Evolutionary conservation across 1,140 invertebrate species (phyloP).

Genomic region (Hyposmocoma kahamanoa): DNA sequence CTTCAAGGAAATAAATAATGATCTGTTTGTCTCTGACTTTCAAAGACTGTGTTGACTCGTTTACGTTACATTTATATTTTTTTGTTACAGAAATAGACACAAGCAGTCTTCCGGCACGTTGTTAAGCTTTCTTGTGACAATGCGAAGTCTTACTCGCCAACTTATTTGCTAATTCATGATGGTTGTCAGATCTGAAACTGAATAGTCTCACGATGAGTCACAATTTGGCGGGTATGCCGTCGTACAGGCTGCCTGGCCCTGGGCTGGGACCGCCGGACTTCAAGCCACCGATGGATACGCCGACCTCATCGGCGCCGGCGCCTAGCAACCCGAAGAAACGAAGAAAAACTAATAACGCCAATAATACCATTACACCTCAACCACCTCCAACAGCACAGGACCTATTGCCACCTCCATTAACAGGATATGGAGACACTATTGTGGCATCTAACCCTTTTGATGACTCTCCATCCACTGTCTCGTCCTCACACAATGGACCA

Average conservation of each 20-base stretch:
- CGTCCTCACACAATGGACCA: slow-evolving; percentile 72
- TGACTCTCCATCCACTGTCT: slow-evolving; percentile 84
- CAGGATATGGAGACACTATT: slow-evolving; percentile 93
- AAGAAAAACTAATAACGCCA: slow-evolving; percentile 78
- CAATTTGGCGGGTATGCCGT: slow-evolving; percentile 78
- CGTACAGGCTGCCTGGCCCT: slow-evolving; percentile 79
- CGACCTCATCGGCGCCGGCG: slow-evolving; percentile 73
- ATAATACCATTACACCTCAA: slow-evolving; percentile 74
- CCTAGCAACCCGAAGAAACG: slow-evolving; percentile 80
- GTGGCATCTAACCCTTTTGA: slow-evolving; percentile 97
- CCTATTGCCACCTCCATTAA: slow-evolving; percentile 87
- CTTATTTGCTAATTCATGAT: slow-evolving; percentile 50
- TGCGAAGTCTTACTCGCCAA: slow-evolving; percentile 57
- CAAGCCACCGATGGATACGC: slow-evolving; percentile 76
- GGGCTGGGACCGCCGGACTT: slow-evolving; percentile 78
- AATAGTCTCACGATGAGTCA: slow-evolving; percentile 77
- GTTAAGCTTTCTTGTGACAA: slow-evolving; percentile 61
- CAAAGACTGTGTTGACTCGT: too few species aligned
- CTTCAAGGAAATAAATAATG: too few species aligned
- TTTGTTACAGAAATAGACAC: slow-evolving; percentile 70
- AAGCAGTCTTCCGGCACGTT: slow-evolving; percentile 61
- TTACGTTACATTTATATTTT: slow-evolving; percentile 22
- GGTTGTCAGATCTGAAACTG: slow-evolving; percentile 50
- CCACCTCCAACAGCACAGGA: slow-evolving; percentile 79
- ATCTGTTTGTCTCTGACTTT: too few species aligned